A percentile compares a stretch with the other conserved stretches of the same genome.
phyloP scores from a whole-genome alignment of 2,797 vertebrate genomes.

The Parauchenoglanis punctatus region DNA sequence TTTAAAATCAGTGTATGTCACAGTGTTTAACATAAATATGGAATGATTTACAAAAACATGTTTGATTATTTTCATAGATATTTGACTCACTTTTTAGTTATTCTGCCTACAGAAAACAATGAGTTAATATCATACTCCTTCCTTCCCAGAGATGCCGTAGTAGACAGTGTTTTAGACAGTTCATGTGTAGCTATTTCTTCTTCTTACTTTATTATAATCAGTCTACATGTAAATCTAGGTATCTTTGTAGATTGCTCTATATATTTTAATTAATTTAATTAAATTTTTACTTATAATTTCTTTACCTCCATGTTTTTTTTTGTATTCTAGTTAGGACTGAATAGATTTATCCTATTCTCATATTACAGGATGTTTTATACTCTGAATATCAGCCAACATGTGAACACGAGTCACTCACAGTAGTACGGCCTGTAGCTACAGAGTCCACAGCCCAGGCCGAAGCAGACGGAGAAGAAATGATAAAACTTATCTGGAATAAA shows the following conservation, averaged over 20 bases:
- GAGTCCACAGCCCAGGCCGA: conserved; percentile 69
- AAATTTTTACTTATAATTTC: not conserved
- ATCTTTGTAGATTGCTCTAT: not conserved
- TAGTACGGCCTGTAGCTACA: conserved; percentile 65
- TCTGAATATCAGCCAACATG: not conserved
- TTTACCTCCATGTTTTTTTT: not conserved
- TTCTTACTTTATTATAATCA: not conserved
- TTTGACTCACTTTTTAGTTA: conserved; percentile 10
- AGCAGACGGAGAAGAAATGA: conserved; percentile 71
- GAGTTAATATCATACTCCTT: not conserved
- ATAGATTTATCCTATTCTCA: not conserved
- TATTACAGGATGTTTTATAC: not conserved
- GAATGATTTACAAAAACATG: not conserved
- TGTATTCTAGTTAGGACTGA: too few species aligned
- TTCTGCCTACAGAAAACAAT: not conserved
- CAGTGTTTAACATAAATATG: not conserved
- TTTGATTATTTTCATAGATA: not conserved
- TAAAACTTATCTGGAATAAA: conserved; percentile 71
- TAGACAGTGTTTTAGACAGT: not conserved
- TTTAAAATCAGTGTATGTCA: not conserved
- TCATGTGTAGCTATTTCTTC: not conserved
- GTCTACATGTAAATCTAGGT: not conserved
- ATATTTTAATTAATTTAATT: not conserved
- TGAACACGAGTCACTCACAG: conserved; percentile 58
- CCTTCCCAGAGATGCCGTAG: not conserved